phyloP scores from a whole-genome alignment of 2,797 vertebrate genomes.

The Menidia menidia region DNA sequence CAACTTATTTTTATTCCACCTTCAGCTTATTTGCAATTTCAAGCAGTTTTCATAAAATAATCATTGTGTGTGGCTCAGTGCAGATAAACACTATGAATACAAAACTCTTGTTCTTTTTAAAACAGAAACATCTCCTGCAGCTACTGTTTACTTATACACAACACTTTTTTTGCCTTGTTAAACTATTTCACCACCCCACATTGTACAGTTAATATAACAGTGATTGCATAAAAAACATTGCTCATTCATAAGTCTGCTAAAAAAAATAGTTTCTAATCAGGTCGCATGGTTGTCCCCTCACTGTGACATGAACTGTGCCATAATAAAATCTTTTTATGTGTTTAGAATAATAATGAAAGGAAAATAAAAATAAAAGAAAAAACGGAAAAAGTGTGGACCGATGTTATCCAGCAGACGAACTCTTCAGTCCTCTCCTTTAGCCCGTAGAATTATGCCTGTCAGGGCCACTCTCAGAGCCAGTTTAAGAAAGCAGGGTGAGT shows the following conservation, averaged over 20 bases:
- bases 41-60: constrained; percentile 41
- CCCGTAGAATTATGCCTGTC: constrained; percentile 27
- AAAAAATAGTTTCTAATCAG: constrained; percentile 40
- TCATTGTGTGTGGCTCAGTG: constrained; percentile 51
- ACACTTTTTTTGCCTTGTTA: constrained; percentile 38
- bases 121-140: constrained; percentile 62
- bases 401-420: constrained; percentile 33
- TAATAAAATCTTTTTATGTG: constrained; percentile 38
- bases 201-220: constrained; percentile 51
- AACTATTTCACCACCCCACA: constrained; percentile 52
- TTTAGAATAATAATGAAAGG: constrained; percentile 18
- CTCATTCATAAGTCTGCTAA: constrained; percentile 42
- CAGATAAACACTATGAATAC: constrained; percentile 64
- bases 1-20: constrained; percentile 37
- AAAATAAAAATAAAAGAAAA: too few relatives aligned
- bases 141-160: constrained; percentile 66
- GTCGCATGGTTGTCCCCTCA: constrained; percentile 32
- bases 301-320: constrained; percentile 49
- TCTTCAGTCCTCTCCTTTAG: constrained; percentile 21
- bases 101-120: constrained; percentile 64
- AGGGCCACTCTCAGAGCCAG: constrained; percentile 14
- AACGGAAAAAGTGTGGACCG: constrained; percentile 5
- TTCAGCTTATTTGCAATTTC: constrained; percentile 41
- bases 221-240: constrained; percentile 69
- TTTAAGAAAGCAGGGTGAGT: constrained; percentile 25